Evolutionary conservation across 2,797 vertebrate species (phyloP).

Genomic region (Avahi laniger): DNA sequence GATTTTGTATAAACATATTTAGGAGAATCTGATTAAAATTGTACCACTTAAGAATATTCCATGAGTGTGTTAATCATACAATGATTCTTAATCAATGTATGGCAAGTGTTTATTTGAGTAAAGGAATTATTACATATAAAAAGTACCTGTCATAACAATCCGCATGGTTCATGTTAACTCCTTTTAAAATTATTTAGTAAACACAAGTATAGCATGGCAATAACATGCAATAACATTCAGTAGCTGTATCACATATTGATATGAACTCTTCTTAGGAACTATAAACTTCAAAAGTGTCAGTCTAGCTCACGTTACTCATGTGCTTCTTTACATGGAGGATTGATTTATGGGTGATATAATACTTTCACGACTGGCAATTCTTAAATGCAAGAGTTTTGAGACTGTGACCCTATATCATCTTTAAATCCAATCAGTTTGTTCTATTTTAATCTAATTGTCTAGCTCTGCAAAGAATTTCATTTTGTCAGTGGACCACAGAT

Average conservation of each 20-base stretch:
- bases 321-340: neutral
- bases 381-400: neutral
- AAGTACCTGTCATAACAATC: neutral
- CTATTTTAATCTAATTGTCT: conserved; percentile 13
- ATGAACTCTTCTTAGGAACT: neutral
- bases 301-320: neutral
- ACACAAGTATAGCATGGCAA: neutral
- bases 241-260: neutral
- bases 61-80: neutral
- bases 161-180: neutral
- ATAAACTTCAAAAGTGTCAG: neutral
- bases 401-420: neutral
- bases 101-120: neutral
- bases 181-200: neutral
- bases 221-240: neutral
- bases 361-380: neutral
- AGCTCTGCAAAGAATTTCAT: neutral
- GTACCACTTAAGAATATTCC: neutral
- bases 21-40: neutral
- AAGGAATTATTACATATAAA: neutral
- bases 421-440: neutral
- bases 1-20: neutral
- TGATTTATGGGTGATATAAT: neutral
- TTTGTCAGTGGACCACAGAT: neutral
- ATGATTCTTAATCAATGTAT: neutral